phyloP scores from a whole-genome alignment of 2,797 vertebrate genomes.

The Meriones psammophilus region DNA sequence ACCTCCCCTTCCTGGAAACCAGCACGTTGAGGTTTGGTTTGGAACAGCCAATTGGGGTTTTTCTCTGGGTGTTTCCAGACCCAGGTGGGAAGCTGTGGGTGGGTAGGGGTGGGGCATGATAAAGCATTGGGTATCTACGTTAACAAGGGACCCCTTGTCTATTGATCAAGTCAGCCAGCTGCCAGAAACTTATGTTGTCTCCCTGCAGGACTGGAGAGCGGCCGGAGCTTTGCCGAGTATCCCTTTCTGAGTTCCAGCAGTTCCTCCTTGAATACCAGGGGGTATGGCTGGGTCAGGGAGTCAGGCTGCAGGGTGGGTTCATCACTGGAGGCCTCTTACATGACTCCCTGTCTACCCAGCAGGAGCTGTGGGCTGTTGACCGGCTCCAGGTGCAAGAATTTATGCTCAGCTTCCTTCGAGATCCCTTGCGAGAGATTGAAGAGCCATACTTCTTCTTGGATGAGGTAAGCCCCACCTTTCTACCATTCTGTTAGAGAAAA shows the following conservation, averaged over 20 bases:
- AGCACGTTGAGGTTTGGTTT: constrained; percentile 80
- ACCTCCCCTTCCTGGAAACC: constrained; percentile 93
- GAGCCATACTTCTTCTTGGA: constrained; percentile 96
- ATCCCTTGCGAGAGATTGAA: constrained; percentile 97
- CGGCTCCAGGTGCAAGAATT: constrained; percentile 95
- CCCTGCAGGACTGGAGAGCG: constrained; percentile 91
- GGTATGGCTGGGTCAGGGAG: constrained; percentile 88
- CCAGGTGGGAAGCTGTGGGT: constrained; percentile 7
- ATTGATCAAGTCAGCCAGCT: background rate
- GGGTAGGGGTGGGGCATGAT: background rate
- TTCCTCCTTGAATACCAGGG: constrained; percentile 96
- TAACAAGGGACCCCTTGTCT: background rate
- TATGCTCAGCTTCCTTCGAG: constrained; percentile 96
- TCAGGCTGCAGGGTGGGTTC: background rate
- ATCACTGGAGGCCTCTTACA: background rate
- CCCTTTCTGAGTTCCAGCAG: constrained; percentile 94
- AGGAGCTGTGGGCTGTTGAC: constrained; percentile 97
- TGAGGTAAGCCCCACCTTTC: constrained; percentile 89
- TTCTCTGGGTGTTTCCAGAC: background rate
- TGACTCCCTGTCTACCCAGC: background rate
- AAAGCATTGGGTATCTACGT: background rate
- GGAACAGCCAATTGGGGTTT: constrained; percentile 50
- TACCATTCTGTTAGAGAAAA: background rate
- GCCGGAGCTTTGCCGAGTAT: constrained; percentile 92
- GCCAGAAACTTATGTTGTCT: constrained; percentile 70